Evolutionary conservation across 2,888 invertebrate species (phyloP).

Genomic region (Plutella xylostella): DNA sequence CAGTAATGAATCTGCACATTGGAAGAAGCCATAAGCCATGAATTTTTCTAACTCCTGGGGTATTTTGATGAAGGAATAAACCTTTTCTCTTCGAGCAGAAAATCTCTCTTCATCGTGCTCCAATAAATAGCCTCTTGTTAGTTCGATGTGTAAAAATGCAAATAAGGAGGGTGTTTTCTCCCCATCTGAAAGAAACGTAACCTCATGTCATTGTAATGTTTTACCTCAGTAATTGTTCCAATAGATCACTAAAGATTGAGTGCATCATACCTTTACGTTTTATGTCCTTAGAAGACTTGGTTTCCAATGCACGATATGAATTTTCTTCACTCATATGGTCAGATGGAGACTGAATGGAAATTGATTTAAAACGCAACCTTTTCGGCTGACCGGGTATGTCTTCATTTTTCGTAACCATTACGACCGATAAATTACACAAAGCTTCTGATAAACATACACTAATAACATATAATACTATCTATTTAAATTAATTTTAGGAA

Average conservation of each 20-base stretch:
- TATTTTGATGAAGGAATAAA: constrained; percentile 97
- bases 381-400: constrained; percentile 52
- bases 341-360: constrained; percentile 1
- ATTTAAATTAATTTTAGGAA: too few relatives aligned
- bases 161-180: constrained; percentile 60
- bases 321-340: not conserved
- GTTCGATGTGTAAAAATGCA: constrained; percentile 85
- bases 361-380: constrained; percentile 54
- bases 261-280: constrained; percentile 40
- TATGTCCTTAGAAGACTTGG: constrained; percentile 36
- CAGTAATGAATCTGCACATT: constrained; percentile 96
- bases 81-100: constrained; percentile 92
- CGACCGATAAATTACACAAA: constrained; percentile 7
- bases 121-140: constrained; percentile 91
- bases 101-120: constrained; percentile 97
- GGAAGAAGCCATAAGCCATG: constrained; percentile 93
- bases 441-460: too few relatives aligned
- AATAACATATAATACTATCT: too few relatives aligned
- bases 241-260: not conserved
- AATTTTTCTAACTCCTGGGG: constrained; percentile 93
- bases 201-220: too few relatives aligned
- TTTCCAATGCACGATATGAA: constrained; percentile 23
- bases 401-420: constrained; percentile 47
- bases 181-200: constrained; percentile 46
- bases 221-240: too few relatives aligned